phyloP scores from a whole-genome alignment of 2,113 vertebrate genomes.

The Clupea harengus region DNA sequence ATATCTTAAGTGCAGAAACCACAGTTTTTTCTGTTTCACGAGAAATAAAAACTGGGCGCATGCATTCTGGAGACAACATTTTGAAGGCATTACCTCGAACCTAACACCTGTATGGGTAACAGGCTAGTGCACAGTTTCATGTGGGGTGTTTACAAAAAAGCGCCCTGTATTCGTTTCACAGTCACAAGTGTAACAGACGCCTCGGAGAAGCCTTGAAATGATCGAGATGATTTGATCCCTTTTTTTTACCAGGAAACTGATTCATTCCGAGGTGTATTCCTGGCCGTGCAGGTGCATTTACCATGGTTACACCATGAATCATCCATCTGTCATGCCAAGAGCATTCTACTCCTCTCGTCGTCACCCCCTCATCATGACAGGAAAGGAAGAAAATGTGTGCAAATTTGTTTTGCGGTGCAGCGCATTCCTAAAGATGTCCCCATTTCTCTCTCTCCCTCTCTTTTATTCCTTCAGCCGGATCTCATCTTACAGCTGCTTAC shows the following conservation, averaged over 20 bases:
- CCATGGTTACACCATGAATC: constrained; percentile 18
- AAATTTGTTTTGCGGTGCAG: constrained; percentile 28
- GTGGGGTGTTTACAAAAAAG: constrained; percentile 35
- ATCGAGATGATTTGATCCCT: background rate
- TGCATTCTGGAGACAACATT: constrained; percentile 46
- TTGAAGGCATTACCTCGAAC: constrained; percentile 45
- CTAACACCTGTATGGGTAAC: constrained; percentile 50
- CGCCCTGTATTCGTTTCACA: constrained; percentile 32
- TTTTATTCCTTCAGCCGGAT: background rate
- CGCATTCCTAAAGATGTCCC: constrained; percentile 34
- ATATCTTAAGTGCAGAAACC: constrained; percentile 29
- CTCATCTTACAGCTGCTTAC: background rate
- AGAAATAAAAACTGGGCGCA: constrained; percentile 5
- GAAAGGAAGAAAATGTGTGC: background rate
- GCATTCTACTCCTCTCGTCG: constrained; percentile 8
- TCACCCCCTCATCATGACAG: background rate
- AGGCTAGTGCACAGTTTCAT: constrained; percentile 44
- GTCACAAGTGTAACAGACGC: constrained; percentile 5
- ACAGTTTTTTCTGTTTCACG: background rate
- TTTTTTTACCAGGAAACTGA: constrained; percentile 10
- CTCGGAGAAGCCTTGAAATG: constrained; percentile 3
- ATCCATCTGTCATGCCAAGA: constrained; percentile 23
- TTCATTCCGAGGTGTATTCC: constrained; percentile 31
- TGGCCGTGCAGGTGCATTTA: constrained; percentile 34
- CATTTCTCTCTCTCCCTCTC: background rate